A percentile compares a stretch with the other conserved stretches of the same genome.
Evolutionary conservation across 2,888 invertebrate genomes (phyloP).

Genomic region (Sinopyrophorus schimmeli): DNA sequence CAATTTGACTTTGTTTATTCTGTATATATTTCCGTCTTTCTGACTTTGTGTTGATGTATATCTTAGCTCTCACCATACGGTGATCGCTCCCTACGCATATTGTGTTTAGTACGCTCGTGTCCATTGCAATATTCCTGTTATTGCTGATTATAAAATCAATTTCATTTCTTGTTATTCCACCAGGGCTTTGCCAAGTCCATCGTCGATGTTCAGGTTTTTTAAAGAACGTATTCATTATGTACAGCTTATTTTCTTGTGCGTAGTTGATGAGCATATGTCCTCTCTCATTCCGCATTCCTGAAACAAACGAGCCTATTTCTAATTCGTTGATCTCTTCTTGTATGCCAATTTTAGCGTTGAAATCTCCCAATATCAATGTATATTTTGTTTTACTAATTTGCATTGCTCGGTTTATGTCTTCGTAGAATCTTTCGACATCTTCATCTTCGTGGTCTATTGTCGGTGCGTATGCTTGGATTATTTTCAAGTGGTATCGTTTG

Average conservation of each 20-base stretch:
- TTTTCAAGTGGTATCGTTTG: too few species aligned
- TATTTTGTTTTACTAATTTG: too few species aligned
- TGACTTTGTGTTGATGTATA: background rate
- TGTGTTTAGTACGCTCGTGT: background rate
- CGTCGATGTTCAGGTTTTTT: background rate
- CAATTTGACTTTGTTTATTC: too few species aligned
- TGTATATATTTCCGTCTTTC: background rate
- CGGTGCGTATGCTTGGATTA: too few species aligned
- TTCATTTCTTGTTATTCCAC: background rate
- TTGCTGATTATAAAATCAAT: constrained; percentile 3
- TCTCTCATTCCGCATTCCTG: background rate
- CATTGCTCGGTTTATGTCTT: too few species aligned
- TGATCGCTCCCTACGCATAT: background rate
- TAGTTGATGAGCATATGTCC: background rate
- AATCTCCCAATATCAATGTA: too few species aligned
- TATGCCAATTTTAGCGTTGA: constrained; percentile 3
- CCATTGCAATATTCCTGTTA: background rate
- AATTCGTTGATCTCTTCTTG: background rate
- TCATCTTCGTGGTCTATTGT: too few species aligned
- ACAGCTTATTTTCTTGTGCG: background rate
- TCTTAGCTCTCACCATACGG: background rate
- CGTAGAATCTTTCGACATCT: too few species aligned
- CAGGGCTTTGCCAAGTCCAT: constrained; percentile 1
- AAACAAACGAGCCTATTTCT: background rate
- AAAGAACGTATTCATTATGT: constrained; percentile 1